phyloP scores from a whole-genome alignment of 1,140 invertebrate species.

The Eciton burchellii region DNA sequence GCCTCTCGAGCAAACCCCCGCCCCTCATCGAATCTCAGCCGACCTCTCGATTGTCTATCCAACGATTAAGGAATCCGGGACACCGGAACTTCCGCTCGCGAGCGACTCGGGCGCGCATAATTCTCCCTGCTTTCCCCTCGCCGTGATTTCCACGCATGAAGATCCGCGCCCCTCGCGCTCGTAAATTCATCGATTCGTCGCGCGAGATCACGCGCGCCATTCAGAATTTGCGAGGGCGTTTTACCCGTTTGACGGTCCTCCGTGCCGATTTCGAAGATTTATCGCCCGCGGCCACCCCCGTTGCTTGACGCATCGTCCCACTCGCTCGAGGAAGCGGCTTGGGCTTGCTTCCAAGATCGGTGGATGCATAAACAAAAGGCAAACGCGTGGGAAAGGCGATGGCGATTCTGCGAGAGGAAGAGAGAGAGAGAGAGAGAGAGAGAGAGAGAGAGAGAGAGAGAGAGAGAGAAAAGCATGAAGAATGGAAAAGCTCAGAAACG shows the following conservation, averaged over 20 bases:
- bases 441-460: constrained; percentile 12
- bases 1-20: constrained; percentile 73
- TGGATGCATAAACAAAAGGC: constrained; percentile 64
- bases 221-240: not conserved
- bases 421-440: not conserved
- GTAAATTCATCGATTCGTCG: not conserved
- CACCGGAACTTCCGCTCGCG: constrained; percentile 49
- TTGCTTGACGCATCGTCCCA: constrained; percentile 21
- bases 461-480: constrained; percentile 65
- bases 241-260: not conserved
- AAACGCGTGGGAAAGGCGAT: constrained; percentile 25
- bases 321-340: constrained; percentile 40
- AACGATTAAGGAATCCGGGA: constrained; percentile 66
- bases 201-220: constrained; percentile 5
- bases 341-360: constrained; percentile 46
- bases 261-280: constrained; percentile 1
- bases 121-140: not conserved
- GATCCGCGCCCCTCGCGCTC: not conserved
- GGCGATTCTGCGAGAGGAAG: constrained; percentile 38
- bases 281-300: not conserved
- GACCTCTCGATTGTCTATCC: constrained; percentile 36
- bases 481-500: constrained; percentile 58
- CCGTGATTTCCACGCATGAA: not conserved
- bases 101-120: not conserved
- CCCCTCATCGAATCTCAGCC: constrained; percentile 57